Percentiles rank a stretch among this genome's conserved stretches.
These are phyloP conservation scores for Zeus faber DNA, from an alignment of 2,113 vertebrate species.

Conservation along the genomic window DNA sequence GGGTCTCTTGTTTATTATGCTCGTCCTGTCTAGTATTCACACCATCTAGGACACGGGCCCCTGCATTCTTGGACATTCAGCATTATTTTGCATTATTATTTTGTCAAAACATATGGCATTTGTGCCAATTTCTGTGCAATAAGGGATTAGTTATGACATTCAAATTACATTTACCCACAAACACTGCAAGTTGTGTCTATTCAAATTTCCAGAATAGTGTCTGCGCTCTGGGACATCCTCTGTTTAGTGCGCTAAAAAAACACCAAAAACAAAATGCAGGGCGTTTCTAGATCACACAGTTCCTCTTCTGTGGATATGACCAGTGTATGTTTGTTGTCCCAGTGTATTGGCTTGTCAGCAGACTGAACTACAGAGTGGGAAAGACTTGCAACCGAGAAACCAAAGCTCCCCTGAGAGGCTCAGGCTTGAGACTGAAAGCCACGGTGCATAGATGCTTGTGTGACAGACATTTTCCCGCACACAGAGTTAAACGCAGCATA, in stretches of 20 bases:
- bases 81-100: too few relatives aligned
- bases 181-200: not conserved
- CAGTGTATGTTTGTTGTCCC: constrained; percentile 55
- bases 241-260: not conserved
- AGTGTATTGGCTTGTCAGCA: constrained; percentile 60
- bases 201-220: constrained; percentile 30
- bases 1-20: constrained; percentile 28
- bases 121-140: constrained; percentile 36
- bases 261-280: constrained; percentile 9
- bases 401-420: constrained; percentile 49
- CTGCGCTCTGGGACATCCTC: not conserved
- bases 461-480: constrained; percentile 69
- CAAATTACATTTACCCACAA: not conserved
- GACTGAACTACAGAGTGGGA: constrained; percentile 36
- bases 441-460: constrained; percentile 50
- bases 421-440: constrained; percentile 52
- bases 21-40: constrained; percentile 43
- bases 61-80: constrained; percentile 53
- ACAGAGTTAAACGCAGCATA: constrained; percentile 66
- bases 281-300: constrained; percentile 10
- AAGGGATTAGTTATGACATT: not conserved
- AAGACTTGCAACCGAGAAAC: constrained; percentile 9
- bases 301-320: constrained; percentile 28
- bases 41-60: constrained; percentile 52
- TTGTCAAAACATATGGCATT: too few relatives aligned